Conservation (phyloP, 2,888 invertebrate genomes). For the Thelaira solivaga region DNA sequence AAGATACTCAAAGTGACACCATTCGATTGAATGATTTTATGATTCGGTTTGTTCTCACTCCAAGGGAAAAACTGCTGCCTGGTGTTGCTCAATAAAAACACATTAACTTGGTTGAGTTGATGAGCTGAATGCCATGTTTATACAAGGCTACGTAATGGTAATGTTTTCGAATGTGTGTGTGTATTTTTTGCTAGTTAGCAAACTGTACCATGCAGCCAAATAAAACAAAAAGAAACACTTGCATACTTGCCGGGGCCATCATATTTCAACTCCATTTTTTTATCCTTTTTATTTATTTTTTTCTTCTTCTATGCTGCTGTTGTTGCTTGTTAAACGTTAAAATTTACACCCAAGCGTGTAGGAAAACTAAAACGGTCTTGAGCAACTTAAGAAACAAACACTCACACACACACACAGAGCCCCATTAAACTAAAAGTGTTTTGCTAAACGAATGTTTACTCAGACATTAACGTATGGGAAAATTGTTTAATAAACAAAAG, state of each 20-base stretch:
- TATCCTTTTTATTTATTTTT: neutral
- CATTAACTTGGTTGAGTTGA: neutral
- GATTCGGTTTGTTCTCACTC: conserved; percentile 47
- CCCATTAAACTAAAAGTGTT: no score
- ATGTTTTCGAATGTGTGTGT: no score
- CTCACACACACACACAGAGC: no score
- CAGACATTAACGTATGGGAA: neutral
- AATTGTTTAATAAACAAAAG: neutral
- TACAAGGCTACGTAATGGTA: neutral
- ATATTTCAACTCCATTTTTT: conserved; percentile 18
- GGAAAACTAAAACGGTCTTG: neutral
- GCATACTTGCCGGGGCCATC: conserved; percentile 13
- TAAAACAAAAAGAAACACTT: conserved; percentile 2
- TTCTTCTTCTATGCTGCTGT: neutral
- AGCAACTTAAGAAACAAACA: neutral
- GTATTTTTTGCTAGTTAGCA: no score
- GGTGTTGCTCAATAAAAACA: conserved; percentile 5
- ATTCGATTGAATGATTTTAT: conserved; percentile 58
- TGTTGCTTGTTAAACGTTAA: conserved; percentile 30
- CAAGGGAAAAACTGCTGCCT: no score
- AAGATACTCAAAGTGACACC: conserved; percentile 58
- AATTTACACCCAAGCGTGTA: conserved; percentile 34
- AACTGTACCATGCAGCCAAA: no score
- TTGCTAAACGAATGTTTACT: neutral
- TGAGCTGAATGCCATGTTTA: neutral